These are phyloP conservation scores for Gymnorhina tibicen DNA, from an alignment of 2,113 vertebrate genomes.

Conservation along the genomic window DNA sequence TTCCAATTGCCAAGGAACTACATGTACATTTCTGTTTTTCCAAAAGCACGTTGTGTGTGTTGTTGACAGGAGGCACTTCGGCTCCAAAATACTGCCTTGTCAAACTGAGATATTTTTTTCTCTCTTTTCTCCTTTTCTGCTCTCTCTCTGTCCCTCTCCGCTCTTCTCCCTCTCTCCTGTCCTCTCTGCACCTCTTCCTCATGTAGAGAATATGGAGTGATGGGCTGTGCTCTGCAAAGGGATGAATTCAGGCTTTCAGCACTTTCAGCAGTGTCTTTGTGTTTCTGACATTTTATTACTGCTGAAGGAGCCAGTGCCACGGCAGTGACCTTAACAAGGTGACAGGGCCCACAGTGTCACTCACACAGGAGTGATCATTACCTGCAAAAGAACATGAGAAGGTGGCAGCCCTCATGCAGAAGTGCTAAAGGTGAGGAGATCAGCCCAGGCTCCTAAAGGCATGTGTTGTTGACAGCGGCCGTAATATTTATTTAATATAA, in stretches of 20 bases:
- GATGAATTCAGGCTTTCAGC: not conserved
- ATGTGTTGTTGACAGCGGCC: not conserved
- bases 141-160: not conserved
- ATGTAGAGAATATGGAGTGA: not conserved
- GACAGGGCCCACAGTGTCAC: not conserved
- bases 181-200: not conserved
- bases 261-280: not conserved
- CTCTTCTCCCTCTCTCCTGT: not conserved
- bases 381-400: not conserved
- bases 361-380: not conserved
- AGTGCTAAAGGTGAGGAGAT: not conserved
- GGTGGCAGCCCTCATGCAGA: not conserved
- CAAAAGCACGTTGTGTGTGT: not conserved
- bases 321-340: not conserved
- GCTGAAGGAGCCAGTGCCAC: not conserved
- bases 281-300: not conserved
- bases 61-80: not conserved
- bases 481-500: not conserved
- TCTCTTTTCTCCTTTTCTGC: not conserved
- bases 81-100: not conserved
- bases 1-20: constrained; percentile 26
- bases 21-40: not conserved
- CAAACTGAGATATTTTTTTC: not conserved
- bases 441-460: not conserved
- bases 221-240: not conserved